Evolutionary conservation across 2,797 vertebrate species (phyloP).

Genomic region (Alca torda): DNA sequence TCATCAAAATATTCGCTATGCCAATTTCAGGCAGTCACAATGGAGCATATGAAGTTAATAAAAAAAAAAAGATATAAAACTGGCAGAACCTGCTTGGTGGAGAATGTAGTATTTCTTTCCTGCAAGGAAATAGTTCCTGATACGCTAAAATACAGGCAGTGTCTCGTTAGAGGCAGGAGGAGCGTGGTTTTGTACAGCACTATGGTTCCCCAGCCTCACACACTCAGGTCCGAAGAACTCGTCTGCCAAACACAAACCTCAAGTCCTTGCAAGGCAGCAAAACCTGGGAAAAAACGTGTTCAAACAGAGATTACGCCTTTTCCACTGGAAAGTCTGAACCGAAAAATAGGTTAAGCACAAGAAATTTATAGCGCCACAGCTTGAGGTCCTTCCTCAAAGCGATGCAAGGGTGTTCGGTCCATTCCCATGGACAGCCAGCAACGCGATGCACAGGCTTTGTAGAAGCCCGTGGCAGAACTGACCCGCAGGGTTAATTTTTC

Average conservation of each 20-base stretch:
- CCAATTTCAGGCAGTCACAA: constrained; percentile 8
- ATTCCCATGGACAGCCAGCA: neutral
- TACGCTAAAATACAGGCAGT: constrained; percentile 10
- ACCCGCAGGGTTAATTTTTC: neutral
- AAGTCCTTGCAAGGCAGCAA: neutral
- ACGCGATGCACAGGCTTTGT: neutral
- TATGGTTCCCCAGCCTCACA: neutral
- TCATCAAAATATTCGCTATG: neutral
- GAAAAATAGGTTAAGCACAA: neutral
- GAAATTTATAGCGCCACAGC: neutral
- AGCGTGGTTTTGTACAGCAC: neutral
- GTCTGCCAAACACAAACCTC: neutral
- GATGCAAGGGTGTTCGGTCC: neutral
- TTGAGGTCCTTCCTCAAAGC: neutral
- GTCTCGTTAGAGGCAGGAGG: neutral
- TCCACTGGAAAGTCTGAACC: neutral
- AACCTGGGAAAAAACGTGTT: neutral
- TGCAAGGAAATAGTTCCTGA: constrained; percentile 31
- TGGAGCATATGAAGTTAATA: constrained; percentile 48
- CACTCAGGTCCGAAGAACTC: neutral
- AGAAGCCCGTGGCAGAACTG: neutral
- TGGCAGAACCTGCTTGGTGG: neutral
- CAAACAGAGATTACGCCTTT: neutral
- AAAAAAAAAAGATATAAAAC: neutral
- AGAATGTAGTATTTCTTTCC: constrained; percentile 25